Percentiles rank a stretch among this genome's conserved stretches.
Evolutionary conservation across 2,888 invertebrate genomes (phyloP).

Genomic region (Lepidocyrtinus sp.): DNA sequence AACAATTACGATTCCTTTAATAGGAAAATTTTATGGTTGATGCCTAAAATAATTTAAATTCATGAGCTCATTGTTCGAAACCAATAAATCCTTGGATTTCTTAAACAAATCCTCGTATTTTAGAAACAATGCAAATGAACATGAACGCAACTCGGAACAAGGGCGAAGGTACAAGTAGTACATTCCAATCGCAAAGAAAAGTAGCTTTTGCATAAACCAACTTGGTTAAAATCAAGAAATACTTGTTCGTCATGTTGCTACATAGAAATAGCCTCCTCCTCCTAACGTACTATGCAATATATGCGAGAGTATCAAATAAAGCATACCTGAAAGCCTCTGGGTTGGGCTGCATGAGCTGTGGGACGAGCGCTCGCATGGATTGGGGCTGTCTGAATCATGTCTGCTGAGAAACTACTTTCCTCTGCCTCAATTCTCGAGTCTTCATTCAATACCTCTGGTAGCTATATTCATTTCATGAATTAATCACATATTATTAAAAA

Average conservation of each 20-base stretch:
- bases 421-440: conserved; percentile 51
- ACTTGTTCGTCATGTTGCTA: too few species aligned
- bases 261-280: conserved; percentile 43
- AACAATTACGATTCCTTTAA: too few species aligned
- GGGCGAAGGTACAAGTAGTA: too few species aligned
- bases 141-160: too few species aligned
- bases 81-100: too few species aligned
- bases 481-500: conserved; percentile 18
- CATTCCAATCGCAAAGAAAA: too few species aligned
- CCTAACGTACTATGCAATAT: conserved; percentile 27
- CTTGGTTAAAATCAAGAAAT: too few species aligned
- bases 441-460: conserved; percentile 36
- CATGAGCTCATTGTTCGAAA: too few species aligned
- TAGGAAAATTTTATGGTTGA: too few species aligned
- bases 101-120: too few species aligned
- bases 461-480: conserved; percentile 30
- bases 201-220: conserved; percentile 12
- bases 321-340: conserved; percentile 78
- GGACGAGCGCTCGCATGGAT: conserved; percentile 75
- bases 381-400: conserved; percentile 80
- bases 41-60: too few species aligned
- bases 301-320: conserved; percentile 30
- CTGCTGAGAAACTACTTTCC: conserved; percentile 71
- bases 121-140: too few species aligned
- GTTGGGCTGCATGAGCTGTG: conserved; percentile 73